phyloP scores from a whole-genome alignment of 2,888 invertebrate genomes.

The Xylocampa areola region DNA sequence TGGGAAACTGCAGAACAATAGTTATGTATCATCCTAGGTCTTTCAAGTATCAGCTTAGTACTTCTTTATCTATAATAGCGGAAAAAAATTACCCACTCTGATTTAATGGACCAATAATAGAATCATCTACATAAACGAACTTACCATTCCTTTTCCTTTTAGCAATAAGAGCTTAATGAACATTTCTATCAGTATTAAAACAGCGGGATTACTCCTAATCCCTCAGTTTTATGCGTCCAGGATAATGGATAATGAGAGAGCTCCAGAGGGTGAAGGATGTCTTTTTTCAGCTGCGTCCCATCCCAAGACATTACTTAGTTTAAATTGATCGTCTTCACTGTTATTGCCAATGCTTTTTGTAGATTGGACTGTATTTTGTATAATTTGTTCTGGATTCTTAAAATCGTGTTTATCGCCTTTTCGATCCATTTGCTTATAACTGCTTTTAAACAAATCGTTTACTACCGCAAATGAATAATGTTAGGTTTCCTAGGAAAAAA shows the following conservation, averaged over 20 bases:
- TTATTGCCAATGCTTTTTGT: slow-evolving; percentile 37
- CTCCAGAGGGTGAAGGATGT: slow-evolving; percentile 38
- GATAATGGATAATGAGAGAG: slow-evolving; percentile 48
- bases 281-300: slow-evolving; percentile 46
- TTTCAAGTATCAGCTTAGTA: neutral
- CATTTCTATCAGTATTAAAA: slow-evolving; percentile 48
- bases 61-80: neutral
- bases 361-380: slow-evolving; percentile 26
- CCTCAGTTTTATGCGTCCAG: slow-evolving; percentile 41
- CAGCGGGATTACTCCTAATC: slow-evolving; percentile 33
- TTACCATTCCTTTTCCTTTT: slow-evolving; percentile 18
- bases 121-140: slow-evolving; percentile 2
- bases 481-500: neutral
- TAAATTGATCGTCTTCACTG: slow-evolving; percentile 46
- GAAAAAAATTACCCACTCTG: too few species aligned
- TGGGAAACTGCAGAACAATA: too few species aligned
- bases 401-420: slow-evolving; percentile 7
- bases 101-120: slow-evolving; percentile 3
- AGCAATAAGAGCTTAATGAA: slow-evolving; percentile 41
- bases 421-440: neutral
- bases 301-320: slow-evolving; percentile 47
- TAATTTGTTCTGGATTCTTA: slow-evolving; percentile 32
- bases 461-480: too few species aligned
- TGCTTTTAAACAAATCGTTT: neutral
- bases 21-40: too few species aligned